Base-by-base conservation (phyloP, 2,113 vertebrate genomes). In the Mastomys natalensis region DNA sequence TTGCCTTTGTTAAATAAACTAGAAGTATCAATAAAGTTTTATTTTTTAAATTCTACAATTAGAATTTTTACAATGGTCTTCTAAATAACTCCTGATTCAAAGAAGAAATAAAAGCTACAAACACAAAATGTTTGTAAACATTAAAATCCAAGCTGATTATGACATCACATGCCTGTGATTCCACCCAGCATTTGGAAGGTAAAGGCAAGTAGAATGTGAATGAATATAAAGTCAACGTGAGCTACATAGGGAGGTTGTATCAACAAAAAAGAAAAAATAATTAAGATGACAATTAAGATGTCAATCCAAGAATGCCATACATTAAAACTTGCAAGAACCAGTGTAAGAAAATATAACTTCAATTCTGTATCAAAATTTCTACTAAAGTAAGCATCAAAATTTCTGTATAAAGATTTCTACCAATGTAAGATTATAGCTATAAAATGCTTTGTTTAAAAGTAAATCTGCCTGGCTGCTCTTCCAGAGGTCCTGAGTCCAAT, bases 61-160 rank as follows among this genome's bases (percentile, higher is more conserved):
- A 96, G 58, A 96, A 95, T 92, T 40, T 95, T 93, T 96, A 95
- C 17, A 53, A 48, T 74, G 16, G 22, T 37, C 16, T 78, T 87
- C 15, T 94, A 73, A 70, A 48, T 86, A 95, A 66, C 45, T 89
- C 12, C 7, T 64, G 26, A 4, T 13, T 84, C 31, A 89, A 94
- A n/a, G n/a, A n/a, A n/a, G n/a, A n/a, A n/a, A n/a, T n/a, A n/a
- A n/a, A n/a, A 94, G 43, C 10, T 40, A 40, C 11, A 48, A 72
- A 3, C 64, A 53, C 62, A 55, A 80, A 81, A n/a, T 68, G 13
- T 70, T 58, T 89, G 12, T 72, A 88, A 91, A 80, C 58, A 53
- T 80, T 78, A 76, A 91, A 86, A 60, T 40, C 21, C 7, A 87
- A 37, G 5, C 43, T 68, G 29, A 34, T 17, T 31, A 6, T 70